Evolutionary conservation across 2,888 invertebrate genomes (phyloP).

Genomic region (Drosophila tripunctata): DNA sequence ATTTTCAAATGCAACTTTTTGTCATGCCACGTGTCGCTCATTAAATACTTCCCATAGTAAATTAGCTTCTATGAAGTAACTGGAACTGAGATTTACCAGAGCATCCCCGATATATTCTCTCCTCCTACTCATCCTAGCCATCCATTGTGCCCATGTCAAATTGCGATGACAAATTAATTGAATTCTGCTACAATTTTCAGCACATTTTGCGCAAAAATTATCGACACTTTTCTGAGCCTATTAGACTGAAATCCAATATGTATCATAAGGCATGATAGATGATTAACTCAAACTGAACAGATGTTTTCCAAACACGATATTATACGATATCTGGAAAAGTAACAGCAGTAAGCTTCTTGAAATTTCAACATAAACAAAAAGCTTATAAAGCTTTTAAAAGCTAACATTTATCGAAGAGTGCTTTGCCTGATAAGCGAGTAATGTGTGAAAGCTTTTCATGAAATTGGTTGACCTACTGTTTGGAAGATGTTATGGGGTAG

Average conservation of each 20-base stretch:
- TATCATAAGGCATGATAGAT: conserved; percentile 61
- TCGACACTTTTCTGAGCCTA: conserved; percentile 28
- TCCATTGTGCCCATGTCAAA: conserved; percentile 54
- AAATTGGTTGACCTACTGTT: not conserved
- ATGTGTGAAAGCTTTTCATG: not conserved
- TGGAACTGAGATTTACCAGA: conserved; percentile 16
- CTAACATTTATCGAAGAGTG: not conserved
- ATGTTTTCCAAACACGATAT: conserved; percentile 25
- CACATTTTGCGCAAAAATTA: conserved; percentile 42
- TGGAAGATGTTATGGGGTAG: not conserved
- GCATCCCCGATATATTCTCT: conserved; percentile 16
- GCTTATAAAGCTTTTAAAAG: not conserved
- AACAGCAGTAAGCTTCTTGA: not conserved
- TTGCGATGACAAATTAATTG: conserved; percentile 73
- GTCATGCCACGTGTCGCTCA: conserved; percentile 35
- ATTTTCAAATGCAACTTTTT: not conserved
- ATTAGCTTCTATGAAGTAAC: conserved; percentile 19
- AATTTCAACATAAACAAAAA: not conserved
- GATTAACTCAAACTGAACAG: conserved; percentile 42
- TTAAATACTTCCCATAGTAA: conserved; percentile 44
- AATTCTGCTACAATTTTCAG: conserved; percentile 51
- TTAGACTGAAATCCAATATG: conserved; percentile 57
- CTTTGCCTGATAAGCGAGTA: not conserved
- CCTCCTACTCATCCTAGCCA: not conserved
- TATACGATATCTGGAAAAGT: not conserved